Evolutionary conservation across 1,140 invertebrate species (phyloP), one percentile per base, ranked within the genome.

Genomic region (Augochlora pura): DNA sequence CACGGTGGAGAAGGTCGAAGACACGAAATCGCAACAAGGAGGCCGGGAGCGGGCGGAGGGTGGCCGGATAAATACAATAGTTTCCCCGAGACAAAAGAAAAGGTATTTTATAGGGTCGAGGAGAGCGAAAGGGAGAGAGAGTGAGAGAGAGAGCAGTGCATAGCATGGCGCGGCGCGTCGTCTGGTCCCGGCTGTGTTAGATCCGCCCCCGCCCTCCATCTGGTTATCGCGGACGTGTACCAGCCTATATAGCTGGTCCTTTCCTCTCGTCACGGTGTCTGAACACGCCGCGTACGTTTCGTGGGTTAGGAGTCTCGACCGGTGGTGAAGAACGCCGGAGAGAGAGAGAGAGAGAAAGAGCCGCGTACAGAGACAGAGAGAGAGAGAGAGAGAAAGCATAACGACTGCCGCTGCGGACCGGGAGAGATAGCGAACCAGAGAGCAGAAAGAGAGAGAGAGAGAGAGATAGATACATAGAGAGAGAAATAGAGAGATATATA

Each of bases 21-120:
- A 46, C 3, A 23, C 57, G 18, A 38, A 42, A 62, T 60, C 23
- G 70, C 23, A 18, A 65, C 18, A 6, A 16, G 9, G 23, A 21
- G 12, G 25, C 59, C 10, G 57, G n/a, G 25, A 59, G 21, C 32
- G 66, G 66, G 65, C 59, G 39, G 27, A 72, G 25, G 25, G 60
- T 71, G 66, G 79, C 66, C 54, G 82, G 69, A 84, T 79, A 84
- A 84, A 84, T 84, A 84, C 80, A 84, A 84, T 84, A 84, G 82
- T 82, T 84, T 71, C 27, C 9, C 57, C 59, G 59, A 79, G 80
- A 84, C 82, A 84, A 84, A 84, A 71, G 80, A 46, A 62, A 68
- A 21, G 62, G 76, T 84, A 82, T 84, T 84, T 82, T 79, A 80
- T 71, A 39, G 78, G 59, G 46, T 27, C 38, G 62, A 9, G 18